phyloP scores from a whole-genome alignment of 2,113 vertebrate genomes.

The Ranitomeya imitator region DNA sequence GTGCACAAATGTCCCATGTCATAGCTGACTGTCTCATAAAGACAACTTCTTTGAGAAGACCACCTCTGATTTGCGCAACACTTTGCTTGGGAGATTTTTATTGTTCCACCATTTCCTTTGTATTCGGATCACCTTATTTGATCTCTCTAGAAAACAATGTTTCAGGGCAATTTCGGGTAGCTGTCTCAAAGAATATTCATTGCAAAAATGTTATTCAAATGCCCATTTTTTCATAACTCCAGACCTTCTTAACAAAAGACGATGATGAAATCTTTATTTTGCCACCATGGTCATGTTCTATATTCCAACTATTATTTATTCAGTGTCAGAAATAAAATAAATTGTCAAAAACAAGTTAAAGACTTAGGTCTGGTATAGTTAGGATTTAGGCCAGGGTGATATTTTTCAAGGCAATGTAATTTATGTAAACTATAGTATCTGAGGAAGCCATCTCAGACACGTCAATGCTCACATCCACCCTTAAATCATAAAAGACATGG shows the following conservation, averaged over 20 bases:
- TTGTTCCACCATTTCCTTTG: too few species aligned
- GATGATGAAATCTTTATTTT: neutral
- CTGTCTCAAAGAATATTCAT: too few species aligned
- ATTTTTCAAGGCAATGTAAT: neutral
- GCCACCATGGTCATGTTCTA: neutral
- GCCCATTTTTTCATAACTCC: too few species aligned
- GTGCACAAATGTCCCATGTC: neutral
- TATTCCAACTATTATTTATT: neutral
- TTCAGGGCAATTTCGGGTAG: neutral
- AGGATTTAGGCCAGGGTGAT: neutral
- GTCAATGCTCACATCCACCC: too few species aligned
- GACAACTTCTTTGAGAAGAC: neutral
- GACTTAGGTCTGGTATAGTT: neutral
- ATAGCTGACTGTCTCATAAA: too few species aligned
- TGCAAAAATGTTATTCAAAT: too few species aligned
- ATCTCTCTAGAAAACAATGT: neutral
- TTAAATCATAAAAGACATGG: neutral
- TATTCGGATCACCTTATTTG: neutral
- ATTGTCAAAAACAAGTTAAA: neutral
- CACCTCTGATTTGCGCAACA: neutral
- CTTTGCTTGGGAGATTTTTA: neutral
- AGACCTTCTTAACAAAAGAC: neutral
- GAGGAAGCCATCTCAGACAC: neutral
- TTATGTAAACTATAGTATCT: neutral
- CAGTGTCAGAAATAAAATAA: neutral